Evolutionary conservation across 2,888 invertebrate species (phyloP), one percentile per base, ranked within the genome.

Genomic region (Drosophila nr. medialis): DNA sequence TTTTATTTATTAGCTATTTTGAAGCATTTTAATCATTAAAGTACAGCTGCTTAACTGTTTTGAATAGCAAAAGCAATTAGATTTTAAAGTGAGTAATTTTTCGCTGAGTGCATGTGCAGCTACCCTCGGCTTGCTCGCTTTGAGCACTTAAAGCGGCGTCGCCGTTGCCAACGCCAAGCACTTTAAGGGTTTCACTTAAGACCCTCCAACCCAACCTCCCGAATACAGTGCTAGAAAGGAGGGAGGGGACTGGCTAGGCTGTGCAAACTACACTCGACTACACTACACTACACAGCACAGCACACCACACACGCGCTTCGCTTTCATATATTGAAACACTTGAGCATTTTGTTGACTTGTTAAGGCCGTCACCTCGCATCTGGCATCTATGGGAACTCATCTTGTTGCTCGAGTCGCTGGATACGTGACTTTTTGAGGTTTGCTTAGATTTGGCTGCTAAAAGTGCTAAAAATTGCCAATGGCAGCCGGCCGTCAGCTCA

Each of bases 361-460:
- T 78, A 83, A 83, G 68, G 49, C 54, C 55, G 50, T 18, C 64
- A 40, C 29, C 65, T 58, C 59, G 27, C 29, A 56, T 48, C 79
- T 64, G 48, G 38, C 48, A 53, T 56, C 63, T 51, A 64, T 49
- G 49, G 51, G 36, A 63, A 74, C 70, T 61, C 72, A 66, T 59
- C 75, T 68, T 60, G 67, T 70, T 59, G 53, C 65, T 65, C 70
- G 71, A 67, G 58, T 53, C 64, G 66, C 61, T 59, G 70, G 74
- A 74, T 88, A 91, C 91, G 91, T 91, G 91, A 91, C 91, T 91
- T 91, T 91, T 90, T 91, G 91, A 78, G 91, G 91, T 90, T 91
- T 90, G 80, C 85, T 75, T 74, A 89, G 91, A 91, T 91, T 91
- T 91, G 75, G 62, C 75, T 67, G 82, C 75, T 64, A 84, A 86